These are phyloP conservation scores for Sminthopsis crassicaudata DNA, from an alignment of 2,113 vertebrate species.

Conservation along the genomic window DNA sequence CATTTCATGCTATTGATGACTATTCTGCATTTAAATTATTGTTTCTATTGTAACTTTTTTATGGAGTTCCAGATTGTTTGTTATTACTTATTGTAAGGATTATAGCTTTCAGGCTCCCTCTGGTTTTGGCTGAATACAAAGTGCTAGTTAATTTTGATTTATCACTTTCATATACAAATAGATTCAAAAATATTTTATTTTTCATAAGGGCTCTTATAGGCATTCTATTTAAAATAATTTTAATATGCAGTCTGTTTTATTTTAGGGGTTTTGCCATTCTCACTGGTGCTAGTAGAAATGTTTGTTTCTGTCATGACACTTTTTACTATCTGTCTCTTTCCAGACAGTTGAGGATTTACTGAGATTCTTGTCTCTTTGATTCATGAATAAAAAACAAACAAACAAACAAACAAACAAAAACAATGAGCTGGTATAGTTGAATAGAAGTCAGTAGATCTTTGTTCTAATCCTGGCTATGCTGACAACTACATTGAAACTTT, in stretches of 20 bases:
- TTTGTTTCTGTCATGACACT: not conserved
- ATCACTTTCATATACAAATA: not conserved
- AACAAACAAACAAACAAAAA: too few species aligned
- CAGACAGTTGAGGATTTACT: not conserved
- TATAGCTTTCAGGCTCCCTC: not conserved
- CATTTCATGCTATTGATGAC: not conserved
- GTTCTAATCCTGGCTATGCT: not conserved
- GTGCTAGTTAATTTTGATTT: not conserved
- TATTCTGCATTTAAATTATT: not conserved
- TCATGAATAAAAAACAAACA: not conserved
- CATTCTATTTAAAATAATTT: not conserved
- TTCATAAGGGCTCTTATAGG: not conserved
- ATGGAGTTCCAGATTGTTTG: not conserved
- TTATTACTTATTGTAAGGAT: not conserved
- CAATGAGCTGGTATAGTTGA: not conserved
- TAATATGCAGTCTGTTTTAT: not conserved
- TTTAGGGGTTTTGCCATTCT: not conserved
- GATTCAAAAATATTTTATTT: not conserved
- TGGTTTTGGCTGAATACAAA: not conserved
- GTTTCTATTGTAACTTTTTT: not conserved
- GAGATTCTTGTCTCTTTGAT: not conserved
- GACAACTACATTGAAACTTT: not conserved
- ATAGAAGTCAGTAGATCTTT: not conserved
- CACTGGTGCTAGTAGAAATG: not conserved
- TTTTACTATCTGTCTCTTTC: not conserved